Percentiles rank a stretch among this genome's conserved stretches.
Conservation (phyloP, 2,113 vertebrate species). For the Ibidorhyncha struthersii region DNA sequence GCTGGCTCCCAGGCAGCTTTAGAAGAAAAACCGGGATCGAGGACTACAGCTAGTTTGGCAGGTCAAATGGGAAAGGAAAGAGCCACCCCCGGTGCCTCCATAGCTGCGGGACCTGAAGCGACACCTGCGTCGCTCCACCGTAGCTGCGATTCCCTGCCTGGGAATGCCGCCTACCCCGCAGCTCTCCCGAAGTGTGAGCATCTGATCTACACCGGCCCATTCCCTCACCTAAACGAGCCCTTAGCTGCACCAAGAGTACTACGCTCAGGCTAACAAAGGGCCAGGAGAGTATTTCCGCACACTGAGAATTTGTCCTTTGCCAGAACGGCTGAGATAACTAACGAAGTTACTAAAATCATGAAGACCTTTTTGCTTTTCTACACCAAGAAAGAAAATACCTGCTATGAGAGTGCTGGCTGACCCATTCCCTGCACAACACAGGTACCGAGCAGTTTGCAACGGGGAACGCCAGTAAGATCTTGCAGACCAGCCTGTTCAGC, state of each 20-base stretch:
- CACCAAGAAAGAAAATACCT: background rate
- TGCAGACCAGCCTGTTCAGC: background rate
- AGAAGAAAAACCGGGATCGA: background rate
- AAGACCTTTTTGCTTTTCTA: background rate
- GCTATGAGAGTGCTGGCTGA: too few species aligned
- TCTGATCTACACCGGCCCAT: background rate
- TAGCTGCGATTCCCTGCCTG: accelerated
- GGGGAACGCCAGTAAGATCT: background rate
- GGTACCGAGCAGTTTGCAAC: accelerated
- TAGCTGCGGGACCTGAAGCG: background rate
- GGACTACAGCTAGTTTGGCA: background rate
- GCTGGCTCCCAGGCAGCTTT: background rate
- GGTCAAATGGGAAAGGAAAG: background rate
- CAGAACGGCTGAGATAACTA: background rate
- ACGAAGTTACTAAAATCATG: accelerated
- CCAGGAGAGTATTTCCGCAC: background rate
- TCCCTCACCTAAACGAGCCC: background rate
- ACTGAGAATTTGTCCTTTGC: background rate
- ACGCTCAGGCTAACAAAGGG: background rate
- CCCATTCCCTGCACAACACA: background rate
- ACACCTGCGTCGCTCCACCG: accelerated
- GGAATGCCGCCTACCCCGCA: background rate
- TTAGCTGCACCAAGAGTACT: background rate
- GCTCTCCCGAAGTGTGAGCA: background rate
- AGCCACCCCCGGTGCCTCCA: accelerated